Percentiles rank a stretch among this genome's conserved stretches.
These are phyloP conservation scores for Chrysolina americana DNA, from an alignment of 2,888 invertebrate species.

Conservation along the genomic window DNA sequence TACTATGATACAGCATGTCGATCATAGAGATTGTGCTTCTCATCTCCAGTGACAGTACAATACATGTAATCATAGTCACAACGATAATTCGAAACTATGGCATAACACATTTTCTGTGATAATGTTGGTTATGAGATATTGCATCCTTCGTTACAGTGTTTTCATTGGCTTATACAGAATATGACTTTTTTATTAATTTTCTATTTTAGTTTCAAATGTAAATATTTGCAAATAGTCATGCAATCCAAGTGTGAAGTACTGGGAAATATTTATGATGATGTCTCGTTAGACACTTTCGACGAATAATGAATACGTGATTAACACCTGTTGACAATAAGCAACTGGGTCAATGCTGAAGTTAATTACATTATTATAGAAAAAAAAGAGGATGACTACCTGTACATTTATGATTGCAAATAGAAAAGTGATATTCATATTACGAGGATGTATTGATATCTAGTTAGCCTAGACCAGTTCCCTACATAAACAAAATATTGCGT, in stretches of 20 bases:
- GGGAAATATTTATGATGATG: slow-evolving; percentile 17
- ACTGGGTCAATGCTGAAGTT: slow-evolving; percentile 28
- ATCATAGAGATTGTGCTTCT: no score
- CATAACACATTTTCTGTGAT: no score
- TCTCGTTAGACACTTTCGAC: slow-evolving; percentile 18
- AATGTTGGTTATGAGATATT: no score
- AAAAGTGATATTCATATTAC: background rate
- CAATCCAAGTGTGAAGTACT: slow-evolving; percentile 2
- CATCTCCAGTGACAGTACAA: no score
- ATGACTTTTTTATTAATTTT: background rate
- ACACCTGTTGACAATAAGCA: slow-evolving; percentile 22
- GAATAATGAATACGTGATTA: slow-evolving; percentile 12
- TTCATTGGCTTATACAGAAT: no score
- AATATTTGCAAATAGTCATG: slow-evolving; percentile 16
- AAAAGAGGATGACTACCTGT: slow-evolving; percentile 20
- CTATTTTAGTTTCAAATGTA: background rate
- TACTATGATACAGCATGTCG: no score
- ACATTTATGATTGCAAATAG: slow-evolving; percentile 16
- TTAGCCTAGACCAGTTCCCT: no score
- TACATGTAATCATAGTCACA: no score
- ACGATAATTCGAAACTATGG: no score
- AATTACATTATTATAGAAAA: slow-evolving; percentile 20
- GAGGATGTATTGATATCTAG: no score
- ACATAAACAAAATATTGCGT: no score
- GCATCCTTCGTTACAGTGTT: no score